Conservation (phyloP, 2,888 invertebrate genomes). For the Blomia tropicalis region DNA sequence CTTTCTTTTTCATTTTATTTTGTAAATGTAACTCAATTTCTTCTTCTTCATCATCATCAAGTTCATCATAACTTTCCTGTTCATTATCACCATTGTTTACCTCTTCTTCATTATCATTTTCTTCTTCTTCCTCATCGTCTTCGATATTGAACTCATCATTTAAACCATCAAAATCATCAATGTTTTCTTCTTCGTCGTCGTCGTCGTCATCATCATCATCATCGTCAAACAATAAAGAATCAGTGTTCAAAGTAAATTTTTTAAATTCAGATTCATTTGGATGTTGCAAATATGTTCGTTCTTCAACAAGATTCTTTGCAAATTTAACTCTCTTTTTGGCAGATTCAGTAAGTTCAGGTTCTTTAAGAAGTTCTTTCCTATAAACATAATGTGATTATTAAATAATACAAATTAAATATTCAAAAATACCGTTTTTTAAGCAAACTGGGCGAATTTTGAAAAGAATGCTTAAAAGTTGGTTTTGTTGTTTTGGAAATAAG, state of each 20-base stretch:
- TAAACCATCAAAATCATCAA: constrained; percentile 32
- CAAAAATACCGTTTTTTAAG: constrained; percentile 1
- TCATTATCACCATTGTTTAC: background rate
- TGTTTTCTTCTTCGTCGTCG: constrained; percentile 26
- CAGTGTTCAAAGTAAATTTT: background rate
- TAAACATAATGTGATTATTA: too few relatives aligned
- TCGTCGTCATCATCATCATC: constrained; percentile 20
- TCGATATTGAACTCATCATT: constrained; percentile 32
- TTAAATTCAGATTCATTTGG: background rate
- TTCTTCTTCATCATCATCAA: constrained; percentile 24
- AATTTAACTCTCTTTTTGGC: constrained; percentile 21
- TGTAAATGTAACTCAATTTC: constrained; percentile 22
- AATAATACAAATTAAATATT: background rate
- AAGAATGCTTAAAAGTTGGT: background rate
- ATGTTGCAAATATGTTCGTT: background rate
- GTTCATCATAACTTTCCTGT: constrained; percentile 32
- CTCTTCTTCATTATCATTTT: constrained; percentile 27
- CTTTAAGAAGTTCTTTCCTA: too few relatives aligned
- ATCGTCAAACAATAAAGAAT: constrained; percentile 27
- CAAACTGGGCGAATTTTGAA: background rate
- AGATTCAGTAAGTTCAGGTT: background rate
- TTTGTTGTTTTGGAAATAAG: background rate
- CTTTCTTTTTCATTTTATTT: background rate
- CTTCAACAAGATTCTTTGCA: constrained; percentile 13
- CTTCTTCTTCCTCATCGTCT: constrained; percentile 24